These are phyloP conservation scores for Luscinia megarhynchos DNA, from an alignment of 2,797 vertebrate genomes.

Conservation along the genomic window DNA sequence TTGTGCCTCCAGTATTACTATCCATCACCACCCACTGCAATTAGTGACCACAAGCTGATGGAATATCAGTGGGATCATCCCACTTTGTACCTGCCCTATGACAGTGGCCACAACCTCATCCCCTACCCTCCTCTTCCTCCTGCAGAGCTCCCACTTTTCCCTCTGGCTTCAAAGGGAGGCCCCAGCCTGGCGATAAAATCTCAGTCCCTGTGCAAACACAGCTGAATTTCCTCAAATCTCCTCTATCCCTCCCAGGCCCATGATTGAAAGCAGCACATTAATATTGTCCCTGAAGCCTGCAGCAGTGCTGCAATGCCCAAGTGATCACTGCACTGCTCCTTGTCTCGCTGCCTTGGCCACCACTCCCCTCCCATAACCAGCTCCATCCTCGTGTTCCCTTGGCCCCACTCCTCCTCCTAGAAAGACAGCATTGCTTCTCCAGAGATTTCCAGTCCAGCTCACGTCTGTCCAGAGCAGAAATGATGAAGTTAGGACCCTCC, in stretches of 20 bases:
- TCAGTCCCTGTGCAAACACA: background rate
- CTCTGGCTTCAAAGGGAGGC: background rate
- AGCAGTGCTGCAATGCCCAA: background rate
- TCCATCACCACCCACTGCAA: background rate
- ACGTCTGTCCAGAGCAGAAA: background rate
- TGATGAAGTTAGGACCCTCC: background rate
- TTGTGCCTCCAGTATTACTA: background rate
- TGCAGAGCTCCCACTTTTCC: background rate
- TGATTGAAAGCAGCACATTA: background rate
- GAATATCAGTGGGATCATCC: background rate
- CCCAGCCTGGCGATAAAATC: background rate
- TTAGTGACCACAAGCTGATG: background rate
- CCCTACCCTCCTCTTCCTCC: background rate
- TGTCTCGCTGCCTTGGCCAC: background rate
- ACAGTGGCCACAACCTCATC: background rate
- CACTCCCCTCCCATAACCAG: background rate
- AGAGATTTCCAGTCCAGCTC: background rate
- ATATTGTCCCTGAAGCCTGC: background rate
- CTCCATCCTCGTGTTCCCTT: background rate
- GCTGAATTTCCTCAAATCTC: background rate
- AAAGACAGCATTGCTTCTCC: background rate
- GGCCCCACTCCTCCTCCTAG: background rate
- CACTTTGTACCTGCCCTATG: accelerated
- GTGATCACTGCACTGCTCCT: background rate
- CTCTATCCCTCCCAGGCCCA: too few species aligned